phyloP scores from a whole-genome alignment of 1,140 invertebrate genomes.

The Neodiprion virginianus region DNA sequence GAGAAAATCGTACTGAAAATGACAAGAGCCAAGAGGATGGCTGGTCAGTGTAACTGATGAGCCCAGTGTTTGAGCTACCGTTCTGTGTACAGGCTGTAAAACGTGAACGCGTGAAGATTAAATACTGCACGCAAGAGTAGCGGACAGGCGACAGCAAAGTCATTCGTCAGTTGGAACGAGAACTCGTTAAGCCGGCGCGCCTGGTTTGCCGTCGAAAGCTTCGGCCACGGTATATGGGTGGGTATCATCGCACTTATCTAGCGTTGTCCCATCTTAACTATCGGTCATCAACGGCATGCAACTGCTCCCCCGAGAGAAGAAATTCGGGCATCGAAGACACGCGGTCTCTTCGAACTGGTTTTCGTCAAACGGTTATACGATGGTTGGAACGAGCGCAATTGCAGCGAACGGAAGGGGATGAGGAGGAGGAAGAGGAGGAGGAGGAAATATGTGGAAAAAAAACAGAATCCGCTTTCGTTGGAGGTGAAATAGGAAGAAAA shows the following conservation, averaged over 20 bases:
- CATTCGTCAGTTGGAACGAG: constrained; percentile 4
- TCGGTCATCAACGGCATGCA: not conserved
- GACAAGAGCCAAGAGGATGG: too few species aligned
- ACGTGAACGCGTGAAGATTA: not conserved
- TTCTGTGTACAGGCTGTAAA: not conserved
- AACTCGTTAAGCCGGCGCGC: not conserved
- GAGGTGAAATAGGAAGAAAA: not conserved
- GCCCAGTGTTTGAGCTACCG: not conserved
- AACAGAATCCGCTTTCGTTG: too few species aligned
- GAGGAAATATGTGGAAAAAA: too few species aligned
- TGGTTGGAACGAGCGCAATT: too few species aligned
- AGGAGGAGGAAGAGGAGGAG: too few species aligned
- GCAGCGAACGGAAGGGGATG: too few species aligned
- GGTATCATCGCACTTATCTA: not conserved
- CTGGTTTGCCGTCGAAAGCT: too few species aligned
- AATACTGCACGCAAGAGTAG: not conserved
- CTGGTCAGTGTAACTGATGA: too few species aligned
- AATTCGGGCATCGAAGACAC: too few species aligned
- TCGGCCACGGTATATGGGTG: not conserved
- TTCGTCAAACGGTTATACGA: too few species aligned
- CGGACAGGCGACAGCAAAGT: not conserved
- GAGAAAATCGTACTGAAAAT: too few species aligned
- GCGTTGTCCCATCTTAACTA: constrained; percentile 2
- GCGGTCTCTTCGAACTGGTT: too few species aligned
- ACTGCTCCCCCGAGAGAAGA: not conserved